Evolutionary conservation across 2,113 vertebrate genomes (phyloP), one percentile per base, ranked within the genome.

Genomic region (Sisor rabdophorus): DNA sequence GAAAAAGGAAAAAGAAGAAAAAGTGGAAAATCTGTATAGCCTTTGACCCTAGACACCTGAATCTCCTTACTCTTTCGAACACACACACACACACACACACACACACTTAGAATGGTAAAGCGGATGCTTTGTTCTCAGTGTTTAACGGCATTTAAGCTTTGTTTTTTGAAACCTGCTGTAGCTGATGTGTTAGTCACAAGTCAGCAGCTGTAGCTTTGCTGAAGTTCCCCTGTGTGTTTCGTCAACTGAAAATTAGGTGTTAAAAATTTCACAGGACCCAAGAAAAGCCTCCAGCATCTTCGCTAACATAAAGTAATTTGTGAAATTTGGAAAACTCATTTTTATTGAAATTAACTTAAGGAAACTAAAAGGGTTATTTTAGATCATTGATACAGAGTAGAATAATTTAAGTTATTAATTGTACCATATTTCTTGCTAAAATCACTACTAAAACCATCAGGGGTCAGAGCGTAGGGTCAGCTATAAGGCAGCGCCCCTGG

Each of bases 221-320:
- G 53, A 36, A 20, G 24, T 59, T 64, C 71, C 76, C 50, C n/a
- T 68, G 36, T 68, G 59, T 63, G 70, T 71, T 19, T 61, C 55
- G 71, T 74, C 58, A 52, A 54, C 63, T 52, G 56, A 72, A 26
- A 28, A 70, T 82, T 36, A 69, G 71, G 48, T 36, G 47, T 67
- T 80, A 72, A 74, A 2, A 24, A 53, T 78, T 71, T 78, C 56
- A 71, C 58, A 77, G 28, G 20, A 28, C 47, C 44, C 12, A 48
- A 76, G 63, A 56, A 76, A 76, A 15, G 24, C 53, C 74, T 67
- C 30, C 22, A 75, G 44, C 70, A 69, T 61, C 63, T 53, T n/a
- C 61, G 59, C 63, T 58, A 36, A 28, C 63, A 58, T 58, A 58
- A 50, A 24, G 17, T 68, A 53, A 58, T 16, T 36, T 76, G 68